Conservation (phyloP, 2,113 vertebrate genomes). For the Leucosticte australis region DNA sequence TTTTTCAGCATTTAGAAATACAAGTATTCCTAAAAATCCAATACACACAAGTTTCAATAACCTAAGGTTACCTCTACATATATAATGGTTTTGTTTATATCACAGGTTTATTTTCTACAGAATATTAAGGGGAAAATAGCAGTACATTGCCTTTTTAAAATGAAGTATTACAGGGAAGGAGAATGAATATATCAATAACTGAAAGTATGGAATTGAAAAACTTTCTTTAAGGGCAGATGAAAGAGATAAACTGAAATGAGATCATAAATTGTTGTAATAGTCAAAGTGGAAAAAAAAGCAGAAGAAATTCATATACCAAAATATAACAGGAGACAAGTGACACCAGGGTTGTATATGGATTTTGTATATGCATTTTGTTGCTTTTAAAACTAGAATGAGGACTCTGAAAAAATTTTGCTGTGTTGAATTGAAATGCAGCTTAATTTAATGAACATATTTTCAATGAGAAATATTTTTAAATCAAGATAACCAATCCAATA, state of each 20-base stretch:
- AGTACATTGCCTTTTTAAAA: not conserved
- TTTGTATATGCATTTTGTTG: not conserved
- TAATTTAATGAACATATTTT: not conserved
- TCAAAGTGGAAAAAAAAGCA: not conserved
- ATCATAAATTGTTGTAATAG: not conserved
- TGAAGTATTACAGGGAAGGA: not conserved
- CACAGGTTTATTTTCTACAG: not conserved
- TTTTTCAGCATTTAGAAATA: not conserved
- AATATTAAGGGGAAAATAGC: not conserved
- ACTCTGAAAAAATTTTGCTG: not conserved
- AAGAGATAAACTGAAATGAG: slow-evolving; percentile 24
- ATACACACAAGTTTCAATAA: not conserved
- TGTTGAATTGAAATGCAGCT: not conserved
- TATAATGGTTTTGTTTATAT: not conserved
- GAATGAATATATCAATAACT: not conserved
- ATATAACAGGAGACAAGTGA: not conserved
- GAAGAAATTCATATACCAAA: not conserved
- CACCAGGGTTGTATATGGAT: not conserved
- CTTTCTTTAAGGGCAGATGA: not conserved
- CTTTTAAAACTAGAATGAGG: not conserved
- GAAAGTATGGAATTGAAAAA: not conserved
- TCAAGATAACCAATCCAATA: not conserved
- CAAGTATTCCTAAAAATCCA: not conserved
- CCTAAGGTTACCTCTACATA: not conserved
- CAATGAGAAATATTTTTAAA: not conserved